phyloP scores from a whole-genome alignment of 2,113 vertebrate species.

The Erinaceus europaeus region DNA sequence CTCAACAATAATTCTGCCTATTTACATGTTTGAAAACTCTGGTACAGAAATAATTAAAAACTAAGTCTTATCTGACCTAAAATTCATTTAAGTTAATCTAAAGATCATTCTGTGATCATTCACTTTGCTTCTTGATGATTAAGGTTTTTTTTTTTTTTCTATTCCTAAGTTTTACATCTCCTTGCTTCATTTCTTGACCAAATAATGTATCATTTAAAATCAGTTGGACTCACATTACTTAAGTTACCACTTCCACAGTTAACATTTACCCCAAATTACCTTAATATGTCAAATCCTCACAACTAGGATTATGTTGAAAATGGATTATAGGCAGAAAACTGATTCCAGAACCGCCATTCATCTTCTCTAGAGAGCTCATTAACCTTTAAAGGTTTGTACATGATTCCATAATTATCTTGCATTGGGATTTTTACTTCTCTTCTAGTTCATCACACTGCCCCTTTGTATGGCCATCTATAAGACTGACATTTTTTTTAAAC shows the following conservation, averaged over 20 bases:
- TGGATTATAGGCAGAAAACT: conserved; percentile 53
- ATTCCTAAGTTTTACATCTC: background rate
- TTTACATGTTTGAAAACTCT: background rate
- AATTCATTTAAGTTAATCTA: background rate
- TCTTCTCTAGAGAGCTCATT: conserved; percentile 68
- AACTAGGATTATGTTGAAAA: conserved; percentile 61
- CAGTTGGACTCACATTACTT: conserved; percentile 7
- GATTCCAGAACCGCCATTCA: conserved; percentile 61
- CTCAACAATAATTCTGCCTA: background rate
- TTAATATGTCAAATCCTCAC: conserved; percentile 53
- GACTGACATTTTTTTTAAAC: conserved; percentile 4
- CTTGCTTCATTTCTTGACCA: conserved; percentile 45
- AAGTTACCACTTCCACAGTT: conserved; percentile 65
- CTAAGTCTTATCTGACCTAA: background rate
- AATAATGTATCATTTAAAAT: conserved; percentile 56
- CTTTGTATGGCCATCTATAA: background rate
- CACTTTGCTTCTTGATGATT: background rate
- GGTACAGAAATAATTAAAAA: background rate
- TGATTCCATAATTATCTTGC: conserved; percentile 58
- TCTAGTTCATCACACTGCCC: conserved; percentile 32
- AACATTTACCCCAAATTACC: conserved; percentile 61
- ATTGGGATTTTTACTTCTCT: conserved; percentile 46
- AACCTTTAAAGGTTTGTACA: conserved; percentile 72
- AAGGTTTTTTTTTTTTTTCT: background rate
- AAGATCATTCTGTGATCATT: background rate